Evolutionary conservation across 2,113 vertebrate genomes (phyloP), one percentile per base, ranked within the genome.

Genomic region (Gopherus evgoodei): DNA sequence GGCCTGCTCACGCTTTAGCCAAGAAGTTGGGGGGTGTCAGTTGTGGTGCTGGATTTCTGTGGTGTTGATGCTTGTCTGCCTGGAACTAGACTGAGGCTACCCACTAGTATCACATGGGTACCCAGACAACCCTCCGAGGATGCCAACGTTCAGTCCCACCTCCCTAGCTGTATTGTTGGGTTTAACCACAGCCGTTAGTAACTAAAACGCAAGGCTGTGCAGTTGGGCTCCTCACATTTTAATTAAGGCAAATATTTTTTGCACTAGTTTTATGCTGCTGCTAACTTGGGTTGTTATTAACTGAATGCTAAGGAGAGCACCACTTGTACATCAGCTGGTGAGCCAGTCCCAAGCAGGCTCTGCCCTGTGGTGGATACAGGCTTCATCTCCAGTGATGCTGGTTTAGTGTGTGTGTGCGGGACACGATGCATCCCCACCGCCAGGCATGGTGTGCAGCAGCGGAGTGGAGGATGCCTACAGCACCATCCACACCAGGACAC

Each of bases 1-100:
- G 50, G 86, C 95, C n/a, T 90, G 88, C 81, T 93, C 95, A 10
- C 21, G 2, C 75, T 47, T 35, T 87, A 90, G 91, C 94, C 89
- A 86, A 88, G 56, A 90, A 91, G 84, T 22, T 0, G 90, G 85
- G 96, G 94, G 91, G 17, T 21, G 35, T 38, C 65, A 10, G n/a
- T n/a, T 19, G 65, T 22, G n/a, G 8, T n/a, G 65, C 65, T 38
- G n/a, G 42, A 47, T 47, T 78, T 78, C 44, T 47, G 24, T 27
- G 42, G 44, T 25, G 44, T 47, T 13, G 25, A 14, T 12, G 24
- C 75, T 27, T 72, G 57, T 31, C 24, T 6, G 27, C 27, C 12
- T 8, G 38, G 11, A 25, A 13, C 44, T 78, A 25, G 38, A 42
- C 21, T 76, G 38, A 25, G 38, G 24, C 38, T 42, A 42, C n/a